Conservation (phyloP, 2,113 vertebrate genomes). For the Fregata magnificens region DNA sequence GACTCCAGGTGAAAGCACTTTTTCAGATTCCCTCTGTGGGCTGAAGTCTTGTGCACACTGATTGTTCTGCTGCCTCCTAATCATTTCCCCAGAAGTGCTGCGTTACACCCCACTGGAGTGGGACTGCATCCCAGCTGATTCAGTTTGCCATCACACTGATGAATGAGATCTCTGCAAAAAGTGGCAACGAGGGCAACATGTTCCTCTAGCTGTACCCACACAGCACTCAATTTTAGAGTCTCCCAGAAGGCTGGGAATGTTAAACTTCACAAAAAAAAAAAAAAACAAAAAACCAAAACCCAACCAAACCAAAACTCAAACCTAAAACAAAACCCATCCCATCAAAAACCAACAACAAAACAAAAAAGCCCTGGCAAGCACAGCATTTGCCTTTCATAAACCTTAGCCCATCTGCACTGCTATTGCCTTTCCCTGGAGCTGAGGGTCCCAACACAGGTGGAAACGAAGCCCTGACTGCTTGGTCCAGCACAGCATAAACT, state of each 20-base stretch:
- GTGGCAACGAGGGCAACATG: accelerated
- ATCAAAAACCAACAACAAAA: neutral
- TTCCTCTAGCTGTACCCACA: neutral
- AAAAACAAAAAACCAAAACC: no score
- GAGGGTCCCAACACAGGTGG: neutral
- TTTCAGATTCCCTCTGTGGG: neutral
- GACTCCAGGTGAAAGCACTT: slow-evolving; percentile 16
- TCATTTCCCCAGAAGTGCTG: neutral
- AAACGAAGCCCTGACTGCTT: neutral
- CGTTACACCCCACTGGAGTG: neutral
- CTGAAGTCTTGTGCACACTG: neutral
- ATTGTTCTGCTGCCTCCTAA: neutral
- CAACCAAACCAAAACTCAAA: no score
- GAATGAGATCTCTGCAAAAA: neutral
- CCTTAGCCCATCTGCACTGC: neutral
- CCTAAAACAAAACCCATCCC: neutral
- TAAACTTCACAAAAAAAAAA: neutral
- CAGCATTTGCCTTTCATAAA: neutral
- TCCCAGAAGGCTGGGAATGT: neutral
- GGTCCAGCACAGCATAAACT: accelerated
- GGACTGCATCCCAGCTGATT: neutral
- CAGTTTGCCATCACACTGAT: neutral
- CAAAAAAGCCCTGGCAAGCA: neutral
- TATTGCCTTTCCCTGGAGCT: neutral
- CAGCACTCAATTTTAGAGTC: neutral